Base-by-base conservation (phyloP, 1,140 invertebrate genomes). In the Camponotus floridanus region DNA sequence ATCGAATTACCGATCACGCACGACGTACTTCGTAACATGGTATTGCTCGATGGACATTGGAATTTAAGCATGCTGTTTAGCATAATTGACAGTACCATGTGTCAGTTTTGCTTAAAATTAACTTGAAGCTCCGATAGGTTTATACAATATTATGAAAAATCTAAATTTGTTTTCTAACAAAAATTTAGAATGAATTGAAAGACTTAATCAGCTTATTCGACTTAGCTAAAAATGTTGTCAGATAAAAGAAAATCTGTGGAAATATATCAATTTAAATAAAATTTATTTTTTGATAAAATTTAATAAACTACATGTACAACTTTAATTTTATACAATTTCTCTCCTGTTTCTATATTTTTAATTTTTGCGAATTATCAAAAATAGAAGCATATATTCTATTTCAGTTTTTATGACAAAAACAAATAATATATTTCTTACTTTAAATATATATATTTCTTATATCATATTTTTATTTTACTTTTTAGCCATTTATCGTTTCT, bases 1-100 rank as follows among this genome's bases (percentile, higher is more conserved):
- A 90, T 89, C 86, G 79, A 83, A 90, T 90, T 90, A 87, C 73
- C 86, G 78, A 90, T 90, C 86, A 74, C 79, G 76, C 74, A 80
- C 86, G 86, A 74, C 81, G 21, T 85, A 76, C 55, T 61, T 62
- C 79, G 79, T 61, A 83, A 21, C 36, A n/a, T 57, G 64, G 45
- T 80, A 57, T 68, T 80, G 65, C 36, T 36, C 68, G 79, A 74
- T 85, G 78, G 83, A 26, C 70, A 86, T 88, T 57, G 61, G 57
- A 81, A 86, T 67, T 80, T 89, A 74, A 83, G n/a, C 67, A 31
- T 39, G 4, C 55, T 62, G 18, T 83, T 83, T 73, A 61, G 67
- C 79, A 13, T 83, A 83, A 83, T 73, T 83, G 79, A 83, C 61
- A 83, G 73, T 68, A 73, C 48, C 55, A 7, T 31, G 55, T 61